phyloP scores from a whole-genome alignment of 2,797 vertebrate genomes.

The Diglossa cyanea region DNA sequence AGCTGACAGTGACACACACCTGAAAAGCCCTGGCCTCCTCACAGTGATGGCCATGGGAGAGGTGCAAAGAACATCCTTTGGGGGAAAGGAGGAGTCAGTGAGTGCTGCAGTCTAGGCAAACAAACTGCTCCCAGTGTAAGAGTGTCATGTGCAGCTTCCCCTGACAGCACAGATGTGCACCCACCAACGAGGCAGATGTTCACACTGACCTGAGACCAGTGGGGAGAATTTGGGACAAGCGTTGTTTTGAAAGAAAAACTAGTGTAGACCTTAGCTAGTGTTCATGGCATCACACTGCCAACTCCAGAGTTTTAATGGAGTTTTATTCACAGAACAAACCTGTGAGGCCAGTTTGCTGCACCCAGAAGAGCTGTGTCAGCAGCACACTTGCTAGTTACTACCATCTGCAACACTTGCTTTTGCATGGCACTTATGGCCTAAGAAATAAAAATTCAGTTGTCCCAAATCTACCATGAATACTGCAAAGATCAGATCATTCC shows the following conservation, averaged over 20 bases:
- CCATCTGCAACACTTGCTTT: background rate
- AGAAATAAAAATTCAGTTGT: background rate
- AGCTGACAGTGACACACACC: background rate
- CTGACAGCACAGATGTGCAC: background rate
- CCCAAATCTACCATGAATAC: background rate
- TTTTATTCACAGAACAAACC: background rate
- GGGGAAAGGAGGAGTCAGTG: background rate
- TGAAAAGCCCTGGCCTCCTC: background rate
- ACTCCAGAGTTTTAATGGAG: background rate
- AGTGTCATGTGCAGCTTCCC: background rate
- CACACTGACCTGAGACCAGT: background rate
- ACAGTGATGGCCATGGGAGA: background rate
- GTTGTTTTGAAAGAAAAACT: fast-evolving
- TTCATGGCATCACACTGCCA: background rate
- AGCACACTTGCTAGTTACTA: background rate
- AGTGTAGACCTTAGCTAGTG: background rate
- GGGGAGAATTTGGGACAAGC: background rate
- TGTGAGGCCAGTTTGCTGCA: background rate
- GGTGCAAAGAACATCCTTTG: background rate
- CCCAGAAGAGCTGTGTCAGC: background rate
- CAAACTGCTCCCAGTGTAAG: background rate
- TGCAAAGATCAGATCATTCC: background rate
- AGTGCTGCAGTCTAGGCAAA: background rate
- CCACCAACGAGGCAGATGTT: background rate
- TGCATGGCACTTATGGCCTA: background rate